Base-by-base conservation (phyloP, 1,140 invertebrate species). In the Carposina sasakii region DNA sequence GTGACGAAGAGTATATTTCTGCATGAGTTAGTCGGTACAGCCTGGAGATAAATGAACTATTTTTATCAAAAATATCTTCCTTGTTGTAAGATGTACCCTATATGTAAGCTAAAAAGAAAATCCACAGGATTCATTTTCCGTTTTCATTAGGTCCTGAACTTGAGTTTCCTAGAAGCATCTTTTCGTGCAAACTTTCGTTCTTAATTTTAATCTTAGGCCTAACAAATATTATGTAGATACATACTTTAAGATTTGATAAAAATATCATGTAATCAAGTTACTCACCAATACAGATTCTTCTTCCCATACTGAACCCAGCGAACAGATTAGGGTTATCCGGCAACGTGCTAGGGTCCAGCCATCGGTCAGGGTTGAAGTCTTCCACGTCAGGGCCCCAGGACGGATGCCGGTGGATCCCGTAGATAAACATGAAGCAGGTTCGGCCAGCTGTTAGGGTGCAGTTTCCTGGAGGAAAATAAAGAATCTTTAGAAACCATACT, bases 361-460 rank as follows among this genome's bases (percentile, higher is more conserved):
- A 93, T 48, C 90, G 71, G 15, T 92, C 90, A 0, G 92, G 91
- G 63, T 90, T 81, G 57, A 91, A 93, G 4, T 65, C 60, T 0
- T 72, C 42, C 0, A 50, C 57, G 34, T 74, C 65, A 0, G 48
- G 28, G 13, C 75, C 75, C 75, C 75, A 68, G 1, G 49, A 23
- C 0, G 54, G 26, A n/a, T 60, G 37, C 3, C 54, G 56, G 31
- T 60, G 33, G 0, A 66, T 8, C 1, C 43, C 60, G n/a, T 55
- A 65, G 3, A 48, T 12, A 1, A 40, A 42, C 13, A 61, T 15
- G 16, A 52, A 37, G 19, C 52, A 57, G 0, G 52, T 45, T 8
- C 26, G 43, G 19, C 54, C 54, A 24, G 49, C 39, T 13, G 21
- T 36, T 2, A 57, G 20, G 4, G 52, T 57, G 23, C 39, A 65